Conservation (phyloP, 35 echinoderm and acorn worm species). For the Nesometra sesokonis region DNA sequence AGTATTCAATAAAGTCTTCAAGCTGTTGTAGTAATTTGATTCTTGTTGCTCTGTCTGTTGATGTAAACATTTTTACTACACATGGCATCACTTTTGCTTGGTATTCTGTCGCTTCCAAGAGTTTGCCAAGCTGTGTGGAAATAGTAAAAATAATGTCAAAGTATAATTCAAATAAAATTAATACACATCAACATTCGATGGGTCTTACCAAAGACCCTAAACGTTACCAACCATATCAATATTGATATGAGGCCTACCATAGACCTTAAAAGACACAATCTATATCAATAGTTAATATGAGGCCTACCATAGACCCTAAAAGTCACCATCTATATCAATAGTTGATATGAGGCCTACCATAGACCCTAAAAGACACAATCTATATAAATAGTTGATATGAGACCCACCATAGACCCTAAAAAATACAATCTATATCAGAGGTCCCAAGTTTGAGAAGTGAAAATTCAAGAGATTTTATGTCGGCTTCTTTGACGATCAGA, state of each 20-base stretch:
- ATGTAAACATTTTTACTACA: conserved; percentile 97
- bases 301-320: too few relatives aligned
- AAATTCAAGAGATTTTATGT: too few relatives aligned
- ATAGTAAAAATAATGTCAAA: not conserved
- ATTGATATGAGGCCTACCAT: too few relatives aligned
- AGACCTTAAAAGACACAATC: not conserved
- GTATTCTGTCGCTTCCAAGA: conserved; percentile 73
- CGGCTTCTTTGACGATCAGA: too few relatives aligned
- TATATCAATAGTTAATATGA: too few relatives aligned
- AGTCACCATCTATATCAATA: too few relatives aligned
- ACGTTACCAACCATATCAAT: not conserved
- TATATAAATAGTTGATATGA: too few relatives aligned
- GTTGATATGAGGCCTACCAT: not conserved
- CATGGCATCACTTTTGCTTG: conserved; percentile 85
- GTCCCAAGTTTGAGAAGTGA: too few relatives aligned
- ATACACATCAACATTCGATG: not conserved
- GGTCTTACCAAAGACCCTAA: not conserved
- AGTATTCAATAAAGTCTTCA: conserved; percentile 85
- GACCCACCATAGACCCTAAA: too few relatives aligned
- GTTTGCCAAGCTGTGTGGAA: conserved; percentile 63
- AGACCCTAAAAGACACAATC: too few relatives aligned
- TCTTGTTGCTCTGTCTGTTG: conserved; percentile 83
- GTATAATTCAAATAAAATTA: not conserved
- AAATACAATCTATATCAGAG: too few relatives aligned
- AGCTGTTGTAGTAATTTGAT: conserved; percentile 86